Evolutionary conservation across 2,113 vertebrate species (phyloP), one percentile per base, ranked within the genome.

Genomic region (Argyrosomus japonicus): DNA sequence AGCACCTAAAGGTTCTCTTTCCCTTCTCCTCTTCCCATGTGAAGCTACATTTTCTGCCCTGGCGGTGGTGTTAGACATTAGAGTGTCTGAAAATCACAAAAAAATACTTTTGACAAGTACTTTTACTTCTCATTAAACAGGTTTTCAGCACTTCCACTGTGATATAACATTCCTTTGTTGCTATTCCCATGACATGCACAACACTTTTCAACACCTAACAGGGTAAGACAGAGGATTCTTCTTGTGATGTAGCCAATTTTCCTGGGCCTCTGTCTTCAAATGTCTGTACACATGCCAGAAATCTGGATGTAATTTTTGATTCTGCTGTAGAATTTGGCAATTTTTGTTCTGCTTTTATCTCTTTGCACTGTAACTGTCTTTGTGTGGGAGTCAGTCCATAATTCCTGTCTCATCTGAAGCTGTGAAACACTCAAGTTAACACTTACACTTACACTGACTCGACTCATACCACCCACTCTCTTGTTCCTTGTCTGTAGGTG

Each of bases 1-100:
- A 91, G 74, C 95, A 96, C 81, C 91, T 96, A 5, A 95, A 95
- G 95, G 96, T 96, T 23, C 14, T 9, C 9, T 6, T 75, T 19
- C 17, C 45, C 8, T 4, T 17, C 40, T 27, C 27, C 32, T n/a
- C 3, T 18, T 2, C 65, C 5, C 36, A 17, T 45, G 36, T 40
- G 4, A 19, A 18, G 57, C 18, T 15, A 62, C 5, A 36, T 12
- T 54, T 5, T 57, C 4, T 45, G 25, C 17, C 47, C 3, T 12
- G 45, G 13, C 45, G 1, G 36, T 36, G 36, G 36, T 8, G 36
- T 40, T 40, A n/a, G 36, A 36, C 29, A 32, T 32, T 32, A 3
- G 25, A 15, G 19, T 45, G 47, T 56, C 21, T 50, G 48, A 48
- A 48, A 48, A 48, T 48, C 47, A 48, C 45, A 15, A 13, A 47